These are phyloP conservation scores for Nasalis larvatus DNA, from an alignment of 2,113 vertebrate species.

Conservation along the genomic window DNA sequence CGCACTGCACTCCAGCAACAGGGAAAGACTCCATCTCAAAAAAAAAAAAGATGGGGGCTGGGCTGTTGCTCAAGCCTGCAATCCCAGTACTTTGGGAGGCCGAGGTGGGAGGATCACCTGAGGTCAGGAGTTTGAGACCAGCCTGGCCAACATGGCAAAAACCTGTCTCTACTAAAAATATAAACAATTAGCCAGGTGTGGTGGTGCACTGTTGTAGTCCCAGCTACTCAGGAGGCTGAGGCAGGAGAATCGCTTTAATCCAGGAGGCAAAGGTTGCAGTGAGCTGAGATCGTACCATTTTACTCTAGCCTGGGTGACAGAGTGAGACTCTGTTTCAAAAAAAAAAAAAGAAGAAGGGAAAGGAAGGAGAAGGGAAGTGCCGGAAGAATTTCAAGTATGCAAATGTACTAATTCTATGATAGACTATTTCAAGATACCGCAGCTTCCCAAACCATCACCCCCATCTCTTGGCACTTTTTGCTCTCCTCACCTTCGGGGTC, in stretches of 20 bases:
- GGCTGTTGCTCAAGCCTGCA: neutral
- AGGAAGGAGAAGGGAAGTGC: rapidly evolving
- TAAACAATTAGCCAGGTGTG: neutral
- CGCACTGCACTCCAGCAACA: neutral
- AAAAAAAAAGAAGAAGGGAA: neutral
- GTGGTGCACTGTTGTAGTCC: neutral
- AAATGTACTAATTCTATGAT: neutral
- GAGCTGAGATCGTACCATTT: neutral
- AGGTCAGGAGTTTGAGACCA: neutral
- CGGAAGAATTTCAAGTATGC: neutral
- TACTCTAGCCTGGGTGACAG: neutral
- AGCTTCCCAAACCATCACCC: neutral
- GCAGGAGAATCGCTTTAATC: neutral
- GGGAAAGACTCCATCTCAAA: neutral
- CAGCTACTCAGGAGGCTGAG: neutral
- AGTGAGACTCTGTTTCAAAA: neutral
- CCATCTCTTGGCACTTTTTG: neutral
- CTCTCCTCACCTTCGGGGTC: neutral
- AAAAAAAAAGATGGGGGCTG: neutral
- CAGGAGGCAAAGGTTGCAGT: neutral
- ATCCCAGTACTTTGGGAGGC: neutral
- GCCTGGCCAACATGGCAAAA: neutral
- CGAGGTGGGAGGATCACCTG: neutral
- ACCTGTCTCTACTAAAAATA: neutral
- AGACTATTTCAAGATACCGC: neutral